Conservation (phyloP, 2,113 vertebrate species). For the Nettapus auritus region DNA sequence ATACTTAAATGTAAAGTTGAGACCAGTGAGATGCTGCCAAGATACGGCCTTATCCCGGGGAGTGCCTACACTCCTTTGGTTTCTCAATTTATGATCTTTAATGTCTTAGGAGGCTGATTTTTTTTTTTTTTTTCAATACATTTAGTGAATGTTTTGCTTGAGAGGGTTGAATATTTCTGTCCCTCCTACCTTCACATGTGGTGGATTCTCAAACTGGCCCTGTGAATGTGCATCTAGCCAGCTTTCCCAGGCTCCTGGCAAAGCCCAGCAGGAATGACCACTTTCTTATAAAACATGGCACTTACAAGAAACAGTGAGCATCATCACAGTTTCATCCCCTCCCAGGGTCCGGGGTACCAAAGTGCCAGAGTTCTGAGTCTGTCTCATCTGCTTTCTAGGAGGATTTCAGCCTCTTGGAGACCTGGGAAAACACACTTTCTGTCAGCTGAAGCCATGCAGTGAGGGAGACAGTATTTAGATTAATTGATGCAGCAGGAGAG, state of each 20-base stretch:
- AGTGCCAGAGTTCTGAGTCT: background rate
- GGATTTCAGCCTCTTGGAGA: background rate
- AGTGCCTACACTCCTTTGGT: background rate
- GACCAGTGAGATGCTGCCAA: conserved; percentile 64
- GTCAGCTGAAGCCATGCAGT: background rate
- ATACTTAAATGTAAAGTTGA: conserved; percentile 63
- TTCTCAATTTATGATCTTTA: conserved; percentile 19
- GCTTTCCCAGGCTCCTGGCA: background rate
- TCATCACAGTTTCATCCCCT: background rate
- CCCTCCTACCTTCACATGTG: background rate
- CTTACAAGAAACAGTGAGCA: background rate
- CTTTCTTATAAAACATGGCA: background rate
- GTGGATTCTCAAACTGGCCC: background rate
- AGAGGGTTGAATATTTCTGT: background rate
- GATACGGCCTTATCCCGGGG: conserved; percentile 43
- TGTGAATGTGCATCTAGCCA: background rate
- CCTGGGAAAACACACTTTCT: background rate
- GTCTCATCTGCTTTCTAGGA: background rate
- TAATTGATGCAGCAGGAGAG: background rate
- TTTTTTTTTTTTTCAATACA: background rate
- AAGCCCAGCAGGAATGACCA: background rate
- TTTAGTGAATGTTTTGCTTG: background rate
- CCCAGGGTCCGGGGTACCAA: background rate
- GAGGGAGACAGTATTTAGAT: background rate
- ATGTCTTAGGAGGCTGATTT: background rate